Percentiles rank a stretch among this genome's conserved stretches.
Conservation (phyloP, 2,113 vertebrate species). For the Pterophyllum scalare region DNA sequence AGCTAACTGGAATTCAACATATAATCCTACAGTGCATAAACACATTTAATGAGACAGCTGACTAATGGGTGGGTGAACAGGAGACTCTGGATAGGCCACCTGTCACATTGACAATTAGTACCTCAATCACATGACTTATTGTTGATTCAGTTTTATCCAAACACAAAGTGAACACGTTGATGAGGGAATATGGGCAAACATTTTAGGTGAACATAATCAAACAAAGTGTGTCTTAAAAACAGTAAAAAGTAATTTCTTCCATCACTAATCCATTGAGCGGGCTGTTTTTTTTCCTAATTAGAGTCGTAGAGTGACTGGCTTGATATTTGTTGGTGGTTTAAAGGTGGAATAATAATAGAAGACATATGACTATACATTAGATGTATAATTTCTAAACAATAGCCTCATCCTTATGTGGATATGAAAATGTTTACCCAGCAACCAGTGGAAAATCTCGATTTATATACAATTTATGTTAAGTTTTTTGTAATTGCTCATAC, state of each 20-base stretch:
- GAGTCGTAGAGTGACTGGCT: constrained; percentile 63
- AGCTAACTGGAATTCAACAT: no score
- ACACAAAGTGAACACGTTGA: no score
- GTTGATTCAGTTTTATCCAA: no score
- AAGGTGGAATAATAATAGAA: constrained; percentile 57
- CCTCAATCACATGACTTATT: background rate
- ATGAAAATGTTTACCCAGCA: background rate
- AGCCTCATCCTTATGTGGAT: no score
- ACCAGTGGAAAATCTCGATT: background rate
- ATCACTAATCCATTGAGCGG: constrained; percentile 26
- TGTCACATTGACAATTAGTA: background rate
- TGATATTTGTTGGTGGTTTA: constrained; percentile 64
- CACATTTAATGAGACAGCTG: background rate
- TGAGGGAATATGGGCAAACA: background rate
- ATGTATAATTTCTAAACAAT: no score
- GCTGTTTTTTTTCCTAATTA: constrained; percentile 66
- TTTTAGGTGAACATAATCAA: background rate
- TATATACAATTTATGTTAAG: background rate
- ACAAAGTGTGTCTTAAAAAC: background rate
- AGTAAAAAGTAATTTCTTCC: background rate
- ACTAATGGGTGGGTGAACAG: background rate
- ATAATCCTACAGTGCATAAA: background rate
- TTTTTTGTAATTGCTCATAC: background rate
- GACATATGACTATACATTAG: background rate
- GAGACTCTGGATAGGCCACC: background rate